Evolutionary conservation across 2,888 invertebrate species (phyloP).

Genomic region (Odontocerum albicorne): DNA sequence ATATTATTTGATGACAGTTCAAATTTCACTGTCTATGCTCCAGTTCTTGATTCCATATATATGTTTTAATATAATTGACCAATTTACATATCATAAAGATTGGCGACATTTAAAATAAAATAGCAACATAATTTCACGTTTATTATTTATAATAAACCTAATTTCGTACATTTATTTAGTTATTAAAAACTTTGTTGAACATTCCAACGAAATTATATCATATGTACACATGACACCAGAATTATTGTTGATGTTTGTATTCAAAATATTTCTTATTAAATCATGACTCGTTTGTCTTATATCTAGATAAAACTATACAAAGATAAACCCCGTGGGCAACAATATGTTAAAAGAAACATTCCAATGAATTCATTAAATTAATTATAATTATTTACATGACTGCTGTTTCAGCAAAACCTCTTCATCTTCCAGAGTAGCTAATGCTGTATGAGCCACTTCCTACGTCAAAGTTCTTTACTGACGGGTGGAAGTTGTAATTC

Average conservation of each 20-base stretch:
- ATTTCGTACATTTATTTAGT: background rate
- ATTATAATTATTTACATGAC: conserved; percentile 29
- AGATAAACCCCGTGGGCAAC: conserved; percentile 16
- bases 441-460: conserved; percentile 77
- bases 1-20: too few relatives aligned
- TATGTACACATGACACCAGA: background rate
- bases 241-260: background rate
- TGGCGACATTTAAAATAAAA: conserved; percentile 1
- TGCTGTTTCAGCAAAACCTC: background rate
- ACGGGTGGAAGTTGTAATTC: conserved; percentile 67
- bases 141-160: background rate
- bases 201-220: background rate
- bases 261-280: conserved; percentile 14
- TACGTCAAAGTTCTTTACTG: conserved; percentile 69
- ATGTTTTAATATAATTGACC: too few relatives aligned
- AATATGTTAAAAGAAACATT: conserved; percentile 7
- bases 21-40: too few relatives aligned
- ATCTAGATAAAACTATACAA: conserved; percentile 23
- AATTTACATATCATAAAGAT: too few relatives aligned
- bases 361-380: conserved; percentile 16
- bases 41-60: too few relatives aligned
- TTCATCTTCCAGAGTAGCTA: conserved; percentile 32
- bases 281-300: conserved; percentile 21
- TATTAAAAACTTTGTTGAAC: background rate
- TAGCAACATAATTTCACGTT: background rate